Evolutionary conservation across 2,797 vertebrate genomes (phyloP).

Genomic region (Microtus agrestis): DNA sequence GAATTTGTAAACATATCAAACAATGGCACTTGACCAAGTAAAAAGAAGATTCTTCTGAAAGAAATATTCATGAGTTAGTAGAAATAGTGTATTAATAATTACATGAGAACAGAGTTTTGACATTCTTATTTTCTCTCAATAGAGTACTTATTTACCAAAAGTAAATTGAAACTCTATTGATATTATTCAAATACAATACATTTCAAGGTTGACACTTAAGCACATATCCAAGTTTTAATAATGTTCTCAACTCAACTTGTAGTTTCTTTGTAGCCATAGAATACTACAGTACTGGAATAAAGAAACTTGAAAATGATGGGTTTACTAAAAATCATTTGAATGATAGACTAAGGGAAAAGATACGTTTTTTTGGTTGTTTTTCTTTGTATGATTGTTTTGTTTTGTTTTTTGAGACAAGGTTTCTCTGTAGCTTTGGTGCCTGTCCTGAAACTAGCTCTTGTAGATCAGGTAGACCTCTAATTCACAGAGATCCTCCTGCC

Average conservation of each 20-base stretch:
- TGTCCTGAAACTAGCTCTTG: too few species aligned
- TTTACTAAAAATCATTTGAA: neutral
- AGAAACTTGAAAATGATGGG: neutral
- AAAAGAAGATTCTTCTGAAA: neutral
- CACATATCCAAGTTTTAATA: slow-evolving; percentile 78
- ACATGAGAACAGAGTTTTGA: slow-evolving; percentile 54
- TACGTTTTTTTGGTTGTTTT: neutral
- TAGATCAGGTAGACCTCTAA: too few species aligned
- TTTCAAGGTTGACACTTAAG: slow-evolving; percentile 86
- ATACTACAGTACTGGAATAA: neutral
- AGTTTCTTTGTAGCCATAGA: slow-evolving; percentile 37
- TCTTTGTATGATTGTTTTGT: too few species aligned
- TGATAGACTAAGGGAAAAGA: neutral
- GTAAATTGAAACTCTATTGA: slow-evolving; percentile 84
- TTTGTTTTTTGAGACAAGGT: too few species aligned
- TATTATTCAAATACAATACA: slow-evolving; percentile 75
- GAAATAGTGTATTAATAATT: slow-evolving; percentile 34
- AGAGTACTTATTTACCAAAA: slow-evolving; percentile 81
- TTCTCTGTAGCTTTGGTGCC: too few species aligned
- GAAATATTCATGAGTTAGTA: neutral
- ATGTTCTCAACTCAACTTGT: slow-evolving; percentile 77
- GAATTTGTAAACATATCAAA: neutral
- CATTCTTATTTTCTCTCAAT: slow-evolving; percentile 78
- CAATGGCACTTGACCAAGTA: neutral
- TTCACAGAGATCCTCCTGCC: too few species aligned